A percentile compares a stretch with the other conserved stretches of the same genome.
Conservation (phyloP, 1,140 invertebrate species). For the Lepidostoma basale region DNA sequence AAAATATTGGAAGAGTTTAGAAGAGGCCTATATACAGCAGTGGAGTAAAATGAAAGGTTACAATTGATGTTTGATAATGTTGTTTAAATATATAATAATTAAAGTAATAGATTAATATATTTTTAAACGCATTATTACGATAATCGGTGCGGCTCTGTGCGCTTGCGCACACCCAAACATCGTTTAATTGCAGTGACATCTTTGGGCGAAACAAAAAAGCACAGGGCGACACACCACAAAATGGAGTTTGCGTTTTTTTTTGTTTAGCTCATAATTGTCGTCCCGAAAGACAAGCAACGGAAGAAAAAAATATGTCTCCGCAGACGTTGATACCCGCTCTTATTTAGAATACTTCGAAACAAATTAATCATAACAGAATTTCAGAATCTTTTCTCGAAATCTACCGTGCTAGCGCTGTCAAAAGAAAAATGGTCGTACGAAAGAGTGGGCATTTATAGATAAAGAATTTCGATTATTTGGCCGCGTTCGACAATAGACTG, state of each 20-base stretch:
- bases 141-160: neutral
- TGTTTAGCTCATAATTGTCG: neutral
- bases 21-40: no score
- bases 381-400: slow-evolving; percentile 4
- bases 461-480: neutral
- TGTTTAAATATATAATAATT: no score
- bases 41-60: no score
- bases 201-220: neutral
- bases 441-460: neutral
- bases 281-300: slow-evolving; percentile 13
- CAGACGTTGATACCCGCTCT: neutral
- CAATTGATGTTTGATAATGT: no score
- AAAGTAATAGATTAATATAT: neutral
- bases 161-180: neutral
- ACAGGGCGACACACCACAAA: slow-evolving; percentile 1
- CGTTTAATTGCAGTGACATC: slow-evolving; percentile 17
- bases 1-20: no score
- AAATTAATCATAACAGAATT: slow-evolving; percentile 26
- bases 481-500: neutral
- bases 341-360: slow-evolving; percentile 22
- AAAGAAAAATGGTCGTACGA: neutral
- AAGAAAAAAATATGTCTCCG: slow-evolving; percentile 22
- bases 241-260: neutral
- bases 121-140: neutral
- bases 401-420: slow-evolving; percentile 9